Conservation (phyloP, 2,888 invertebrate genomes). For the Tenodera sinensis region DNA sequence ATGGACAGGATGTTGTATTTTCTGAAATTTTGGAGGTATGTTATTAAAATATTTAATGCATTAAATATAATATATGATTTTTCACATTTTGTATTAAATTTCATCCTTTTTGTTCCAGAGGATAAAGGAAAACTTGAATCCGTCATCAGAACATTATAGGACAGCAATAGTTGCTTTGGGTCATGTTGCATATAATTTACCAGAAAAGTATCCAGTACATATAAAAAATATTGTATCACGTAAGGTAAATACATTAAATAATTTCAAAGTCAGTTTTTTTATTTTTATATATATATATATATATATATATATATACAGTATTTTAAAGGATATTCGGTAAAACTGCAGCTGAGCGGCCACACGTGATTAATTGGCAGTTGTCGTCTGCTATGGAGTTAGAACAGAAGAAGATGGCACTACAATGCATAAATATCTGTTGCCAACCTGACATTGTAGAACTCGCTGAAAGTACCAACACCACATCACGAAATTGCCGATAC, state of each 20-base stretch:
- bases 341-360: too few relatives aligned
- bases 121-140: constrained; percentile 68
- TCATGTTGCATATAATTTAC: constrained; percentile 89
- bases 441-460: too few relatives aligned
- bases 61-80: not conserved
- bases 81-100: not conserved
- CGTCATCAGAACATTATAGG: constrained; percentile 76
- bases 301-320: too few relatives aligned
- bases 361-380: too few relatives aligned
- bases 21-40: constrained; percentile 71
- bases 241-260: constrained; percentile 53
- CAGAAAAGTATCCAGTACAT: constrained; percentile 82
- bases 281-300: too few relatives aligned
- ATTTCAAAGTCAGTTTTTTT: not conserved
- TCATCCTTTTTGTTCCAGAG: constrained; percentile 43
- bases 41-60: not conserved
- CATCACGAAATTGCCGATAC: too few relatives aligned
- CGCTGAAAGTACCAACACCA: too few relatives aligned
- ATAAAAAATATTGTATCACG: constrained; percentile 93
- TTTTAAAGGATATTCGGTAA: too few relatives aligned
- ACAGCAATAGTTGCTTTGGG: constrained; percentile 93
- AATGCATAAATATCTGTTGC: too few relatives aligned
- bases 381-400: too few relatives aligned
- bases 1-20: constrained; percentile 70
- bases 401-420: too few relatives aligned